Percentiles rank a stretch among this genome's conserved stretches.
Evolutionary conservation across 2,113 vertebrate species (phyloP).

Genomic region (Melospiza melodia): DNA sequence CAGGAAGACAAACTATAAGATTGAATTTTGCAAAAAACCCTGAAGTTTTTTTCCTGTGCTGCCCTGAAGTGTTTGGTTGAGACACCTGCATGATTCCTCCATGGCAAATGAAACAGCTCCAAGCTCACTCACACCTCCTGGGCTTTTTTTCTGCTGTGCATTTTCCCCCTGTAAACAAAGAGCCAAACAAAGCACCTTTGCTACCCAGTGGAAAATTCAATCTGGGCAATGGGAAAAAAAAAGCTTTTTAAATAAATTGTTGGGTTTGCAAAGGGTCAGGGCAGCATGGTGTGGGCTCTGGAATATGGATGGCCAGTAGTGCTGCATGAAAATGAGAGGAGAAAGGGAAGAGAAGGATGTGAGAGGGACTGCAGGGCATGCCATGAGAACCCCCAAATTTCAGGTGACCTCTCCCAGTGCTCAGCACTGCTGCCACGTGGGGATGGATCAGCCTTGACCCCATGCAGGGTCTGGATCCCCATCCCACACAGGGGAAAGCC

Average conservation of each 20-base stretch:
- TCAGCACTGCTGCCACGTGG: neutral
- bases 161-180: neutral
- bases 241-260: neutral
- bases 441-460: neutral
- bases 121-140: neutral
- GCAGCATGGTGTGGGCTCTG: neutral
- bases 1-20: neutral
- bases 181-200: neutral
- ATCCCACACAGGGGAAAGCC: neutral
- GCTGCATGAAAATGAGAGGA: neutral
- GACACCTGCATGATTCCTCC: neutral
- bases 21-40: neutral
- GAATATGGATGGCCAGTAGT: too few species aligned
- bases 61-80: neutral
- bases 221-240: neutral
- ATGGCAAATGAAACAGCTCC: neutral
- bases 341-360: neutral
- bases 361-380: neutral
- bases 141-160: neutral
- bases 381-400: neutral
- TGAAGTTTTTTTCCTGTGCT: neutral
- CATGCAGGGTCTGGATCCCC: rapidly evolving
- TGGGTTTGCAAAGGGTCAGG: neutral
- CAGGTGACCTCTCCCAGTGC: neutral
- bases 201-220: neutral